Evolutionary conservation across 1,140 invertebrate genomes (phyloP), one percentile per base, ranked within the genome.

Genomic region (Nixonia krombeini): DNA sequence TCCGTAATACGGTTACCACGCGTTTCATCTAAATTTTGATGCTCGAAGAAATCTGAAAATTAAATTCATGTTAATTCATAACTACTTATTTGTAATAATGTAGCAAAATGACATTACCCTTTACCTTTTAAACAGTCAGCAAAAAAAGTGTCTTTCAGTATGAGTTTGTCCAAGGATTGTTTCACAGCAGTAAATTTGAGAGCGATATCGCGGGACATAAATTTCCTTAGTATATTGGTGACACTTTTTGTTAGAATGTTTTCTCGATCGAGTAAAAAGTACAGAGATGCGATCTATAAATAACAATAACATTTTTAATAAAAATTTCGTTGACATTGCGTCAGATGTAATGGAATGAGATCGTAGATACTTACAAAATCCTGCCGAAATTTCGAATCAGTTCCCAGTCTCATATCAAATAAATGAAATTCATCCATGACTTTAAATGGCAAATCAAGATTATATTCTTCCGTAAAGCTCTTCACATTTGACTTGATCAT

Each of bases 291-390:
- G 42, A 71, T 71, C 69, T 71, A 33, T 10, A 59, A 58, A 13
- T 2, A 41, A 35, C 9, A 28, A 15, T 21, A n/a, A 46, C 1
- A 37, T 17, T 1, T 40, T 8, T 40, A 9, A 8, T 15, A 12
- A 31, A n/a, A n/a, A n/a, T n/a, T n/a, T n/a, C n/a, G n/a, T n/a
- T n/a, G n/a, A n/a, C n/a, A n/a, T n/a, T n/a, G n/a, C n/a, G n/a
- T n/a, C n/a, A n/a, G n/a, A n/a, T n/a, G n/a, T n/a, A n/a, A n/a
- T n/a, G n/a, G n/a, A n/a, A n/a, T n/a, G n/a, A n/a, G n/a, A n/a
- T n/a, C n/a, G n/a, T n/a, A n/a, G n/a, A n/a, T 17, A 67, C 70
- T 72, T 26, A 72, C 70, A 17, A 72, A 69, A 52, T 69, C 70
- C 41, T 72, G 57, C 1, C 70, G 70, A 40, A 72, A 72, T 52